Conservation (phyloP, 2,113 vertebrate genomes). For the Colius striatus region DNA sequence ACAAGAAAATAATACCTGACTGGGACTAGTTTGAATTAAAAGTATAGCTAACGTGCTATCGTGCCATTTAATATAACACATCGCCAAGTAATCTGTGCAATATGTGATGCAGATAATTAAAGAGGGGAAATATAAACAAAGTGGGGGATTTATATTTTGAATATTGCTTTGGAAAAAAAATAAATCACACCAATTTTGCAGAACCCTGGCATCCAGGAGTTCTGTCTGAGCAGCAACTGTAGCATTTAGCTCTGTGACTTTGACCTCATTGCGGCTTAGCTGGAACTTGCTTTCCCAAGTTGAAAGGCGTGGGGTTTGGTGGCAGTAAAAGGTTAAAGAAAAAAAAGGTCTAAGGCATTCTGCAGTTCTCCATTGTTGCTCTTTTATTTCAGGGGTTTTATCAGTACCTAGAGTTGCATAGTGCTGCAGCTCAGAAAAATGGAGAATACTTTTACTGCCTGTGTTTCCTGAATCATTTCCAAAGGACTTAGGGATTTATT, state of each 20-base stretch:
- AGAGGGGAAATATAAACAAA: neutral
- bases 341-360: slow-evolving; percentile 17
- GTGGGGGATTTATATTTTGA: neutral
- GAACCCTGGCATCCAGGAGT: neutral
- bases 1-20: slow-evolving; percentile 41
- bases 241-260: slow-evolving; percentile 57
- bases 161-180: neutral
- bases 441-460: slow-evolving; percentile 21
- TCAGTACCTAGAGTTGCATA: neutral
- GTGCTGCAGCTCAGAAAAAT: neutral
- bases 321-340: slow-evolving; percentile 16
- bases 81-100: slow-evolving; percentile 40
- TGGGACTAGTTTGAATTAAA: slow-evolving; percentile 50
- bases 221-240: neutral
- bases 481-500: slow-evolving; percentile 40
- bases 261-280: slow-evolving; percentile 64
- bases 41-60: slow-evolving; percentile 36
- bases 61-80: slow-evolving; percentile 24
- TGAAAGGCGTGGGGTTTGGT: slow-evolving; percentile 54
- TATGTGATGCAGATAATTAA: neutral
- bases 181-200: slow-evolving; percentile 9
- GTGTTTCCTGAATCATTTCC: slow-evolving; percentile 45
- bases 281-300: slow-evolving; percentile 68
- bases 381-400: slow-evolving; percentile 59
- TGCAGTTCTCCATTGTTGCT: slow-evolving; percentile 46